Percentiles rank a stretch among this genome's conserved stretches.
These are phyloP conservation scores for Coluber constrictor DNA, from an alignment of 2,797 vertebrate species.

Conservation along the genomic window DNA sequence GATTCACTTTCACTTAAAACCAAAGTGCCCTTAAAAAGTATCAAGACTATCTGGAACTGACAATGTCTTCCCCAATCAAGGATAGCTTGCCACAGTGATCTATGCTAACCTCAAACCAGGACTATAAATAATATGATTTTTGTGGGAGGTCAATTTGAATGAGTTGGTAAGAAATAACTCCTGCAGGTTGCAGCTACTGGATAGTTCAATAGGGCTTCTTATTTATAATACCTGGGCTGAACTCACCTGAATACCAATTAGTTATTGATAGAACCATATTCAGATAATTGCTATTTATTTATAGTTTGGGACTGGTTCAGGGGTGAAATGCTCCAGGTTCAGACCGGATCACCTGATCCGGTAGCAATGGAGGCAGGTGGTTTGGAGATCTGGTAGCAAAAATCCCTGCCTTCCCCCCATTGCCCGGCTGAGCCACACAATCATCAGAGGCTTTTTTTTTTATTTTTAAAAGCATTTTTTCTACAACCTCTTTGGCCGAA, in stretches of 20 bases:
- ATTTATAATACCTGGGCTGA: neutral
- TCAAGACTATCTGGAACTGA: neutral
- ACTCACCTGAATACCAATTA: neutral
- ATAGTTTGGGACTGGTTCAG: neutral
- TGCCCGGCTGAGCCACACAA: no score
- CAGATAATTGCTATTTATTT: neutral
- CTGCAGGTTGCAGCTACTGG: neutral
- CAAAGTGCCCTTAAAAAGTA: neutral
- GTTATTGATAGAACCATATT: neutral
- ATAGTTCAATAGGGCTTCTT: neutral
- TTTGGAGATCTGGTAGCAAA: no score
- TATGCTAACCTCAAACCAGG: neutral
- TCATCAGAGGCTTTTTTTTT: no score
- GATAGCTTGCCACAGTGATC: neutral
- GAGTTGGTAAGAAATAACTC: neutral
- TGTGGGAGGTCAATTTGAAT: neutral
- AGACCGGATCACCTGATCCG: no score
- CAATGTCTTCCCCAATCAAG: neutral
- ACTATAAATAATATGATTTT: neutral
- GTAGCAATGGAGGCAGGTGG: no score
- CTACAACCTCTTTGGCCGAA: no score
- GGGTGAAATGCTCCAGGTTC: no score
- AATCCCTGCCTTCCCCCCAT: no score
- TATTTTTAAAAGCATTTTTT: no score
- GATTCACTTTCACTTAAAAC: neutral